Base-by-base conservation (phyloP, 2,113 vertebrate species). In the Agelaius tricolor region DNA sequence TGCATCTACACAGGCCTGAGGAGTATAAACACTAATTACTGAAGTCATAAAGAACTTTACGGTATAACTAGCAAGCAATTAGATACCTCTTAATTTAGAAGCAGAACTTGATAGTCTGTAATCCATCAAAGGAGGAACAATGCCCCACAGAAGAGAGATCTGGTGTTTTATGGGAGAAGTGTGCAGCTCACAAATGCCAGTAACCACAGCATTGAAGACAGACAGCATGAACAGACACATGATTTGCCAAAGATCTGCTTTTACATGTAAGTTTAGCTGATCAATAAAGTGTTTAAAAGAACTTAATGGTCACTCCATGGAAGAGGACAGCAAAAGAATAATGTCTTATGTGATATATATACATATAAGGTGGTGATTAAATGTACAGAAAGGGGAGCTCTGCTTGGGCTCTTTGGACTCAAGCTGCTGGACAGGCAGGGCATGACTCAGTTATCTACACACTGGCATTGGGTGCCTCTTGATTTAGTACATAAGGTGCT, bases 71-170 rank as follows among this genome's bases (percentile, higher is more conserved):
- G 58, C 37, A 93, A 76, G 23, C 71, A 83, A 83, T 83, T 54
- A 93, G 75, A 62, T 69, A 58, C 49, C 67, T 85, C 54, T 90
- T 92, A 83, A 90, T 85, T 92, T 93, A 77, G 75, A 73, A 87
- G 44, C 31, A 33, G 90, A 73, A 83, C 9, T 3, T 73, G 46
- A 57, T 35, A 28, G 43, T 51, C 71, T 68, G 6, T 22, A 83
- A 49, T 62, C 62, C 46, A 17, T 69, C 75, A 85, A 73, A 77
- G 49, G 35, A 89, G 62, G 58, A 90, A 69, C n/a, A 77, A 63
- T 69, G 12, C 30, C 28, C 28, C 28, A 41, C 28, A 61, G 49
- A 87, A 85, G 51, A 77, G 3, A 95, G 46, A 68, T 13, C 18
- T 0, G 13, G 49, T 57, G 74, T 65, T 96, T 91, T 46, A 79